A percentile compares a stretch with the other conserved stretches of the same genome.
Conservation (phyloP, 2,888 invertebrate genomes). For the Andrena fulva region DNA sequence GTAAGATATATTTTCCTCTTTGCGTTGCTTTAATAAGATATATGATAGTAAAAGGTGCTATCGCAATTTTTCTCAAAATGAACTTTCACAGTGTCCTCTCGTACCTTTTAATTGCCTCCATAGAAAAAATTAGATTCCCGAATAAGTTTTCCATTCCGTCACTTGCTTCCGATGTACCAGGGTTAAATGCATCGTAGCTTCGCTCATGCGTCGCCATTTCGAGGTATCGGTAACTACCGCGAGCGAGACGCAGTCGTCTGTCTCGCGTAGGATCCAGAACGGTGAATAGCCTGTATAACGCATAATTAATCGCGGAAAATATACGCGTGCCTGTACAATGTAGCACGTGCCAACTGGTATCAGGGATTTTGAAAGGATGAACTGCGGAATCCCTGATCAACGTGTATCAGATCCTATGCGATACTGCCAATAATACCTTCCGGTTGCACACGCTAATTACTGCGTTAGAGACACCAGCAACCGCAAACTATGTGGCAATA, state of each 20-base stretch:
- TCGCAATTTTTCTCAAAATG: no score
- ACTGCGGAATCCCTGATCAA: conserved; percentile 47
- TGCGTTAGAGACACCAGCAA: conserved; percentile 46
- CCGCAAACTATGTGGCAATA: conserved; percentile 59
- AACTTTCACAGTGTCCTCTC: no score
- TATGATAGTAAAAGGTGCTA: background rate
- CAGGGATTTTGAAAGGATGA: conserved; percentile 50
- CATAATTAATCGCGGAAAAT: conserved; percentile 67
- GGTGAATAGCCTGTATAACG: conserved; percentile 60
- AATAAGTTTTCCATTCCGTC: no score
- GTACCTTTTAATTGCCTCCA: no score
- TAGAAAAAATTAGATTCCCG: no score
- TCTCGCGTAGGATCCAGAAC: conserved; percentile 26
- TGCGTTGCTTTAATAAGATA: background rate
- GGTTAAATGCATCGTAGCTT: no score
- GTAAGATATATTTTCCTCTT: background rate
- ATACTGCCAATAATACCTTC: conserved; percentile 58
- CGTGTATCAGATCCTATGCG: conserved; percentile 35
- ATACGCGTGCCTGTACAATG: conserved; percentile 8
- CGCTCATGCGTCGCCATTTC: background rate
- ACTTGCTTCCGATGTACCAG: no score
- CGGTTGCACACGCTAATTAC: conserved; percentile 55
- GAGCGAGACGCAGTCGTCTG: background rate
- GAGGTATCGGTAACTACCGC: background rate
- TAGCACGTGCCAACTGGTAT: conserved; percentile 41